phyloP scores from a whole-genome alignment of 2,113 vertebrate species.

The Python bivittatus region DNA sequence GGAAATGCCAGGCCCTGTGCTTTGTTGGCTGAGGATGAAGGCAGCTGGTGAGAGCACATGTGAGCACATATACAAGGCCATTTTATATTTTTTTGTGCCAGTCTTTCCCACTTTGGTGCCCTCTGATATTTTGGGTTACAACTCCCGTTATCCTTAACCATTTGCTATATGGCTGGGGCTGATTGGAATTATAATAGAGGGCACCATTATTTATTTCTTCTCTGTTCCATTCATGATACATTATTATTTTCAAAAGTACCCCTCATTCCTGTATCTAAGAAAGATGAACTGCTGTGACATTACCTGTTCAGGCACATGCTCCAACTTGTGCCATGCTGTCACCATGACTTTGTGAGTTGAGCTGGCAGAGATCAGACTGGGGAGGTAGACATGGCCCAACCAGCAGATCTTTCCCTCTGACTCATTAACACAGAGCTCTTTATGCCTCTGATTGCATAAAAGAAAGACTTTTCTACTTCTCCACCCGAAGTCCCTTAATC shows the following conservation, averaged over 20 bases:
- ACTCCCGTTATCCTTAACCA: not conserved
- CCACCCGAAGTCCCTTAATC: slow-evolving; percentile 21
- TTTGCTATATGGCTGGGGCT: not conserved
- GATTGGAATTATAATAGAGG: not conserved
- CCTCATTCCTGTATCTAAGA: not conserved
- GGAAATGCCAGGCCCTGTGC: not conserved
- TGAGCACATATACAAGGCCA: not conserved
- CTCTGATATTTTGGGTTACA: not conserved
- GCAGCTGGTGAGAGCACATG: not conserved
- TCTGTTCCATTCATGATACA: not conserved
- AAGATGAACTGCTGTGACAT: not conserved
- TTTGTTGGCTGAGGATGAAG: not conserved
- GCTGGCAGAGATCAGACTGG: slow-evolving; percentile 9
- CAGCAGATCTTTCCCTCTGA: not conserved
- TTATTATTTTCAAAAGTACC: not conserved
- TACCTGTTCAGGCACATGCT: not conserved
- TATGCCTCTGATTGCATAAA: slow-evolving; percentile 12
- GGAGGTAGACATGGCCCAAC: not conserved
- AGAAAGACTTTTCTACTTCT: not conserved
- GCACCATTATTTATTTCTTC: not conserved
- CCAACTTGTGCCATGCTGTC: not conserved
- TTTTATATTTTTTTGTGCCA: not conserved
- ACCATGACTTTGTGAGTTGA: not conserved
- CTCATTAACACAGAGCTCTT: slow-evolving; percentile 12
- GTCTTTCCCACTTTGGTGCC: not conserved